Conservation (phyloP, 2,113 vertebrate genomes). For the Hypocryptadius cinnamomeus region DNA sequence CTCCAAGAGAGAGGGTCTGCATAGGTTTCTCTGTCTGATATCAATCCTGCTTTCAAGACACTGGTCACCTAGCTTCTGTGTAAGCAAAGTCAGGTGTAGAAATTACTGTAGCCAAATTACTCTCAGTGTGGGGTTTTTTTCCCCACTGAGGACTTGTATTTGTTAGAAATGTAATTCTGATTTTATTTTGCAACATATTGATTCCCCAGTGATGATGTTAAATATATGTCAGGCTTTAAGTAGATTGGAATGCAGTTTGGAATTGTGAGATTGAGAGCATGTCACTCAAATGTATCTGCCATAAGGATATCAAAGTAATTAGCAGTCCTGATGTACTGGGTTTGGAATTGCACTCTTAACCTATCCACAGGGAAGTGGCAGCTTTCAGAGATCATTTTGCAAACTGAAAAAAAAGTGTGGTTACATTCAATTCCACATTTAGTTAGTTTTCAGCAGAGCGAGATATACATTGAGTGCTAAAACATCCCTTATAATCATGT, state of each 20-base stretch:
- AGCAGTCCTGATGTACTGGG: neutral
- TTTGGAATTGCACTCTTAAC: neutral
- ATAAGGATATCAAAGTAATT: neutral
- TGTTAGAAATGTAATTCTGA: neutral
- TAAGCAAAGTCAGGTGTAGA: neutral
- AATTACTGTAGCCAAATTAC: neutral
- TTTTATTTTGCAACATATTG: neutral
- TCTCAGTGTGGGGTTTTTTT: neutral
- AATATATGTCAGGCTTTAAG: neutral
- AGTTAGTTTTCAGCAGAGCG: neutral
- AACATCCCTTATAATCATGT: neutral
- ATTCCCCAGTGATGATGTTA: neutral
- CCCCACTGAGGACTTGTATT: neutral
- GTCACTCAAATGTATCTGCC: neutral
- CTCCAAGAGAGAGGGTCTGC: neutral
- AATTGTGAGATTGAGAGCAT: neutral
- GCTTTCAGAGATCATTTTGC: neutral
- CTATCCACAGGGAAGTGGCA: neutral
- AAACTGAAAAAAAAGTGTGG: neutral
- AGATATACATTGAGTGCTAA: neutral
- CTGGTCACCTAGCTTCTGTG: neutral
- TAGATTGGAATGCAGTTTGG: neutral
- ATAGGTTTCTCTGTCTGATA: neutral
- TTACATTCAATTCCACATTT: neutral
- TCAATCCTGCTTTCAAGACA: neutral